Conservation (phyloP, 1,140 invertebrate species). For the Drosophila pectinifera region DNA sequence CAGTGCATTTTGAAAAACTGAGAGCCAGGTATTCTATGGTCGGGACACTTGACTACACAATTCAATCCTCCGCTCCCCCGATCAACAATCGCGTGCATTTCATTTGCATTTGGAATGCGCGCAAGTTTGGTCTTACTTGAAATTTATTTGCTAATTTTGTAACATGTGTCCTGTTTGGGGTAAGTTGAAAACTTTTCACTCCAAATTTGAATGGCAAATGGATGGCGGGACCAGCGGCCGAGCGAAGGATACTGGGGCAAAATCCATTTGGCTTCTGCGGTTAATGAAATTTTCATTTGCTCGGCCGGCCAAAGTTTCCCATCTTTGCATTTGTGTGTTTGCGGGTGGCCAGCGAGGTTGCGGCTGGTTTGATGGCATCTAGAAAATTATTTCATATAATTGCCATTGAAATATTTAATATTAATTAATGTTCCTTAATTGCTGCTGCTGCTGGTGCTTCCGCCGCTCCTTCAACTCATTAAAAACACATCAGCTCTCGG, state of each 20-base stretch:
- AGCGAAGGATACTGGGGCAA: constrained; percentile 26
- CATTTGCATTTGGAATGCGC: constrained; percentile 78
- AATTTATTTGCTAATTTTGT: constrained; percentile 83
- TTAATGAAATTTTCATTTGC: constrained; percentile 80
- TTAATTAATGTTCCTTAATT: constrained; percentile 82
- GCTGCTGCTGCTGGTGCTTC: constrained; percentile 50
- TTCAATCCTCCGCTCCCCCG: not conserved
- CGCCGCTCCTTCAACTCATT: constrained; percentile 61
- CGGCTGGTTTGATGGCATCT: constrained; percentile 51
- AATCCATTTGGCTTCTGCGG: constrained; percentile 77
- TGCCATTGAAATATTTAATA: constrained; percentile 82
- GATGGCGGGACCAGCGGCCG: constrained; percentile 8
- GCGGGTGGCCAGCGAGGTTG: constrained; percentile 26
- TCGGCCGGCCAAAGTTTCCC: constrained; percentile 54
- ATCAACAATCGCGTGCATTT: constrained; percentile 79
- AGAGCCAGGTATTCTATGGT: constrained; percentile 5
- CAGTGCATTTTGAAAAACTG: too few species aligned
- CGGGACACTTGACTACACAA: not conserved
- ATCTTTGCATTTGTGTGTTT: constrained; percentile 13
- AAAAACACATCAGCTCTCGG: constrained; percentile 71
- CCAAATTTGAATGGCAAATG: constrained; percentile 59
- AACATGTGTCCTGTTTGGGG: constrained; percentile 75
- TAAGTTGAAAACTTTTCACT: constrained; percentile 75
- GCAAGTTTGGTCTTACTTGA: constrained; percentile 55
- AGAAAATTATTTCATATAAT: constrained; percentile 73